phyloP scores from a whole-genome alignment of 2,113 vertebrate species.

The Tringa solitaria region DNA sequence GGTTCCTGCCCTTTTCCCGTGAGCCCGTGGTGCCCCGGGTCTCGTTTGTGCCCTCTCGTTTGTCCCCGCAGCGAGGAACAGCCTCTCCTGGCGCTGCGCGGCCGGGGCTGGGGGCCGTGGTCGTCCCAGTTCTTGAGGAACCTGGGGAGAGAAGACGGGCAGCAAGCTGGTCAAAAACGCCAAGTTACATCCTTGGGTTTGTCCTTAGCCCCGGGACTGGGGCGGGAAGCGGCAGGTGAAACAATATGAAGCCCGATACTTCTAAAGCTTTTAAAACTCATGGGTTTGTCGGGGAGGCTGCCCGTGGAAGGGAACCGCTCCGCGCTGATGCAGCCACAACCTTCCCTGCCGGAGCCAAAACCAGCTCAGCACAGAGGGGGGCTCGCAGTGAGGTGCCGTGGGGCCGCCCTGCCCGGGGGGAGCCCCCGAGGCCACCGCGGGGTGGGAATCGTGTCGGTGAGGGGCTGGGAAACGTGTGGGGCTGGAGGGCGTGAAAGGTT shows the following conservation, averaged over 20 bases:
- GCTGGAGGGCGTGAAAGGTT: background rate
- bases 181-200: background rate
- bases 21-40: background rate
- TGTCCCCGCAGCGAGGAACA: background rate
- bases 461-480: background rate
- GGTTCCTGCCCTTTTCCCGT: background rate
- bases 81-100: background rate
- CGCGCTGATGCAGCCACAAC: background rate
- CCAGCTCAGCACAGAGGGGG: rapidly evolving
- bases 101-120: background rate
- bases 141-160: background rate
- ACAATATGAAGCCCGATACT: background rate
- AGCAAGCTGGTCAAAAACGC: background rate
- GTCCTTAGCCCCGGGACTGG: background rate
- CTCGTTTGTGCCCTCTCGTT: too few relatives aligned
- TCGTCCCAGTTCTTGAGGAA: background rate
- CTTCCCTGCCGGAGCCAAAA: background rate
- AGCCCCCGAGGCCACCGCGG: background rate
- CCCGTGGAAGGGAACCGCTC: background rate
- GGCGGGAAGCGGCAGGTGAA: background rate
- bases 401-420: background rate
- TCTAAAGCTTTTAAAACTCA: background rate
- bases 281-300: background rate
- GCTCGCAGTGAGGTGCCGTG: rapidly evolving
- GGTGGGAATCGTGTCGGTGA: background rate